Evolutionary conservation across 1,140 invertebrate species (phyloP), one percentile per base, ranked within the genome.

Genomic region (Heliconius melpomene): DNA sequence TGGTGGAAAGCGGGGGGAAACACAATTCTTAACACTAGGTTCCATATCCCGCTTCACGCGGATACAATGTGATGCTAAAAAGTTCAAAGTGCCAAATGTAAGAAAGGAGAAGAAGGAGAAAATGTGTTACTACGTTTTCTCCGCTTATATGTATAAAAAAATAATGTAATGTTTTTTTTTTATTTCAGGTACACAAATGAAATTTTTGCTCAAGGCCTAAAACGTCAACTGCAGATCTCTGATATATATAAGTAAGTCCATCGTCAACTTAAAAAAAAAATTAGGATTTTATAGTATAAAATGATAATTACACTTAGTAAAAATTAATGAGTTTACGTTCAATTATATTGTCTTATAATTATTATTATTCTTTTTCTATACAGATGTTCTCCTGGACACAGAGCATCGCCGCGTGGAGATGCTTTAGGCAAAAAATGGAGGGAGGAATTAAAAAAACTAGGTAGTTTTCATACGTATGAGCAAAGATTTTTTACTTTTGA

Each of bases 151-250:
- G 3, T 16, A 13, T 46, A 6, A 46, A 46, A 46, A 46, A 46
- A 5, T 5, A 2, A 46, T 6, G 0, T 46, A 7, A 52, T 20
- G 1, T 52, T 52, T 20, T 32, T 20, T 32, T 7, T 6, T 20
- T 7, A 52, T 83, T 77, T 18, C 83, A 93, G 91, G 89, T 93
- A 93, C 75, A 92, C 90, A 23, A 74, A 83, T 7, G 80, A 83
- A 0, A 72, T 92, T 18, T 93, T 93, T 72, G 71, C 83, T 13
- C 91, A 92, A 57, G 90, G 91, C 0, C 82, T 89, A 26, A 90
- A 91, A 87, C 90, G 90, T 20, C 90, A 93, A 66, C 88, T 93
- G n/a, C 91, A 84, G 66, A 90, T 93, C 83, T 91, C 91, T 46
- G 90, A 93, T 79, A 82, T 91, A n/a, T 92, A 92, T 82, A 90